Conservation (phyloP, 1,140 invertebrate species). For the Brachionus koreanus region DNA sequence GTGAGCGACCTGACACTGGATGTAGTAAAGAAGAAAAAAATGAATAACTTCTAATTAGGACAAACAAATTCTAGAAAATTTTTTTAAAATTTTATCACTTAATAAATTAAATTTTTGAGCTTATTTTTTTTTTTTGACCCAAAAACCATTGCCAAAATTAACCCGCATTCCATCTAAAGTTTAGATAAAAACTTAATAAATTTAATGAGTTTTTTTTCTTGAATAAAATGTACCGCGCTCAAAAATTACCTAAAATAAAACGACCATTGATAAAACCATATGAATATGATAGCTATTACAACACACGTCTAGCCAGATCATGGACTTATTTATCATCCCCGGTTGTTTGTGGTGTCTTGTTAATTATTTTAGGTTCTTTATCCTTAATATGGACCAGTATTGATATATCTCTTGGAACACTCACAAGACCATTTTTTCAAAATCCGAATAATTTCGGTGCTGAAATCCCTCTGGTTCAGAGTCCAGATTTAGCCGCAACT, state of each 20-base stretch:
- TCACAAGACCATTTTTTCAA: not conserved
- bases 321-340: not conserved
- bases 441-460: constrained; percentile 1
- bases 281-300: constrained; percentile 6
- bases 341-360: not conserved
- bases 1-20: not conserved
- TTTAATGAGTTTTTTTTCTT: not conserved
- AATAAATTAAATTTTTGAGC: not conserved
- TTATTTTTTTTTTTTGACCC: not conserved
- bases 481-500: not conserved
- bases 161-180: not conserved
- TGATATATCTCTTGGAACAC: not conserved
- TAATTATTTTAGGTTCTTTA: not conserved
- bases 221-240: not conserved
- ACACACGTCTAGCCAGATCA: not conserved
- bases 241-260: not conserved
- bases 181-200: not conserved
- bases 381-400: not conserved
- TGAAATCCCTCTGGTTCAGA: not conserved
- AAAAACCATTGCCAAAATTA: not conserved
- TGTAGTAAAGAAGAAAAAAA: not conserved
- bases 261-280: not conserved
- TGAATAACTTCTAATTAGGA: not conserved
- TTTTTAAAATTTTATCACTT: not conserved
- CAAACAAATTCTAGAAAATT: not conserved